phyloP scores from a whole-genome alignment of 2,797 vertebrate genomes.

The Parauchenoglanis punctatus region DNA sequence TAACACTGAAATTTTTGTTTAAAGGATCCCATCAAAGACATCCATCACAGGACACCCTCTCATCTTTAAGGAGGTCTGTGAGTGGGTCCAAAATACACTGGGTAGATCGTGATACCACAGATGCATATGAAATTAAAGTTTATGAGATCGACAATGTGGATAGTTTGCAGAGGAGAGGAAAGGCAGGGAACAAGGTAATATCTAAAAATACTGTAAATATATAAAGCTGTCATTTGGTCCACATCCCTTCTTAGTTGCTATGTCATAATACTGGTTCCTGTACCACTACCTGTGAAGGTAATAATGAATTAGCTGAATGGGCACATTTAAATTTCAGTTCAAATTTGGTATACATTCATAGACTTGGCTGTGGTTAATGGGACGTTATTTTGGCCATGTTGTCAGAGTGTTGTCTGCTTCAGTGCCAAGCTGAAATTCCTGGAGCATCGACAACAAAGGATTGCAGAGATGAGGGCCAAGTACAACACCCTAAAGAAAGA shows the following conservation, averaged over 20 bases:
- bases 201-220: slow-evolving; percentile 4
- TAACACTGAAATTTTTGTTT: slow-evolving; percentile 17
- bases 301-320: slow-evolving; percentile 22
- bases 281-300: background rate
- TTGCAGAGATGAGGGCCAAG: slow-evolving; percentile 84
- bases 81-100: slow-evolving; percentile 80
- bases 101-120: slow-evolving; percentile 85
- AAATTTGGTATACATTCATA: background rate
- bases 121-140: slow-evolving; percentile 93
- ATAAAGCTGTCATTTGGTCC: slow-evolving; percentile 5
- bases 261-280: background rate
- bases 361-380: slow-evolving; percentile 36
- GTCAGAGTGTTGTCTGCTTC: slow-evolving; percentile 84
- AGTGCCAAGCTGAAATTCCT: slow-evolving; percentile 89
- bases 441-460: slow-evolving; percentile 88
- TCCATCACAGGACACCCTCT: slow-evolving; percentile 80
- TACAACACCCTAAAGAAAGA: slow-evolving; percentile 88
- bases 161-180: slow-evolving; percentile 86
- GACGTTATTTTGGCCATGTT: slow-evolving; percentile 41
- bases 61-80: slow-evolving; percentile 78
- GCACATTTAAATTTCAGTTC: slow-evolving; percentile 5
- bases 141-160: slow-evolving; percentile 93
- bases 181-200: slow-evolving; percentile 81
- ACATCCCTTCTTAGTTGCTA: background rate
- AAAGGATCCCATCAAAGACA: slow-evolving; percentile 71